Evolutionary conservation across 2,888 invertebrate genomes (phyloP).

Genomic region (Scrobipalpa costella): DNA sequence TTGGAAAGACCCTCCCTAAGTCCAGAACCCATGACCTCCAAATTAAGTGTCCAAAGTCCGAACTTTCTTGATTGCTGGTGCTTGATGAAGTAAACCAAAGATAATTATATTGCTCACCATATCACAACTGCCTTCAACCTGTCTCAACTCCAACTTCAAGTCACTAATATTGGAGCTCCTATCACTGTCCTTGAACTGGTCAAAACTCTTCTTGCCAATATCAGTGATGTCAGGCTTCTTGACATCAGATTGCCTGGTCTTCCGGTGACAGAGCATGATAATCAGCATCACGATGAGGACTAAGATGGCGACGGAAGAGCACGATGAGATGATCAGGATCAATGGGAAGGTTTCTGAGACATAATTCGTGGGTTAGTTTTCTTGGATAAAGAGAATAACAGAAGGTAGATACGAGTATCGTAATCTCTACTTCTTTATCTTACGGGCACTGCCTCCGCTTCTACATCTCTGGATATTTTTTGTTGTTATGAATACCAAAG

Average conservation of each 20-base stretch:
- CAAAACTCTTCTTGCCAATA: constrained; percentile 58
- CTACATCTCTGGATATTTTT: too few relatives aligned
- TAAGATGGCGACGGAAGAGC: constrained; percentile 89
- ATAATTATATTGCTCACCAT: constrained; percentile 83
- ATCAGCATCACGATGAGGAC: constrained; percentile 90
- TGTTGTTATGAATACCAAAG: too few relatives aligned
- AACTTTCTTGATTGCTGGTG: too few relatives aligned
- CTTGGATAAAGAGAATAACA: not conserved
- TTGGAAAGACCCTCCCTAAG: too few relatives aligned
- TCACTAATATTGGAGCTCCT: constrained; percentile 95
- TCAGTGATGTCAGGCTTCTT: constrained; percentile 80
- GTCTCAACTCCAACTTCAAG: constrained; percentile 92
- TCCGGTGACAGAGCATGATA: constrained; percentile 86
- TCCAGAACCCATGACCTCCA: too few relatives aligned
- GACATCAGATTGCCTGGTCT: constrained; percentile 75
- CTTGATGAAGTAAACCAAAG: too few relatives aligned
- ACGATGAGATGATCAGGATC: constrained; percentile 87
- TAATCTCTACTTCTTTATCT: too few relatives aligned
- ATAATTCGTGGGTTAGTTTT: not conserved
- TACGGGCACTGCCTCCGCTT: too few relatives aligned
- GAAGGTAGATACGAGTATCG: not conserved
- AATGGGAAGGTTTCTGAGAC: constrained; percentile 87
- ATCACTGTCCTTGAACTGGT: constrained; percentile 87
- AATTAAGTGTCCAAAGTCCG: too few relatives aligned
- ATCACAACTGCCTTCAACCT: constrained; percentile 89